Evolutionary conservation across 2,888 invertebrate species (phyloP), one percentile per base, ranked within the genome.

Genomic region (Polylopha cassiicola): DNA sequence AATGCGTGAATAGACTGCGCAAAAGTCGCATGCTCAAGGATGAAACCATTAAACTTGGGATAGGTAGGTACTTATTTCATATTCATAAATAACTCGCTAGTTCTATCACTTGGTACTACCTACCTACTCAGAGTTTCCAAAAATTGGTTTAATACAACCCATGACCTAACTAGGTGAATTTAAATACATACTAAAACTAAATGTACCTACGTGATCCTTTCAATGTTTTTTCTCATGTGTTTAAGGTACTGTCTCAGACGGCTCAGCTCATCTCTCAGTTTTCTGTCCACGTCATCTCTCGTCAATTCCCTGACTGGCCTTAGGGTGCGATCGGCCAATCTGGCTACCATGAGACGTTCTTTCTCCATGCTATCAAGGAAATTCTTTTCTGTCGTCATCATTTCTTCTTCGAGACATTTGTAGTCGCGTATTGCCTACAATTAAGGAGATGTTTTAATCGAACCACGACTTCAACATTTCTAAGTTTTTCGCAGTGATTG

Each of bases 371-470:
- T 93, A 22, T 88, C 88, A 29, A 88, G 53, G n/a, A 93, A 69
- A 11, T 91, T 89, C 45, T 88, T 87, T 62, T 93, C 92, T 20
- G 93, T 72, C 8, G 87, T 82, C 16, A 76, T 65, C 43, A 94
- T 87, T 72, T 95, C 94, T 58, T 89, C 89, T 43, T 87, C 80
- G 37, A 93, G 71, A 42, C 88, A 87, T 41, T 89, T 89, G 78
- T 92, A 91, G 73, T 95, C 95, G 50, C 87, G 85, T 36, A 87
- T 66, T 57, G 89, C 87, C 88, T 92, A 71, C 23, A n/a, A n/a
- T n/a, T n/a, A n/a, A n/a, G n/a, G n/a, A n/a, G n/a, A n/a, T n/a
- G n/a, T n/a, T n/a, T n/a, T n/a, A n/a, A n/a, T n/a, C n/a, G n/a
- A n/a, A n/a, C n/a, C n/a, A n/a, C n/a, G n/a, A n/a, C n/a, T n/a